A percentile compares a stretch with the other conserved stretches of the same genome.
Conservation (phyloP, 2,888 invertebrate genomes). For the Coelopa pilipes region DNA sequence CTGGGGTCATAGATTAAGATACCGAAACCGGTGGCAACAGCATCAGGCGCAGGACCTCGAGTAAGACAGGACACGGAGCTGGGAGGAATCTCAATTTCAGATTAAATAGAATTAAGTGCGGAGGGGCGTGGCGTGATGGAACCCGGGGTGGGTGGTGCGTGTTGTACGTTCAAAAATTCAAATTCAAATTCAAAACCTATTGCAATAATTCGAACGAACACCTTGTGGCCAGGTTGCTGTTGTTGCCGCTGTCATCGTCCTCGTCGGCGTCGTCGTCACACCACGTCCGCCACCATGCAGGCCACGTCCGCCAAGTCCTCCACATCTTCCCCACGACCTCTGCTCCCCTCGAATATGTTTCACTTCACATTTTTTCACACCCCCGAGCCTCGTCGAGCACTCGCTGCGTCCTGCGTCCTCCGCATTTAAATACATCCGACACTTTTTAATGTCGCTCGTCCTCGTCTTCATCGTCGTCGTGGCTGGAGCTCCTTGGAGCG, state of each 20-base stretch:
- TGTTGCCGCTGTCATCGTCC: not conserved
- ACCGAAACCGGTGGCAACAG: too few species aligned
- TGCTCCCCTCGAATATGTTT: slow-evolving; percentile 11
- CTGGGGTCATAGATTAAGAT: too few species aligned
- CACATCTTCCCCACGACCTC: not conserved
- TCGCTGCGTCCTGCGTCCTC: not conserved
- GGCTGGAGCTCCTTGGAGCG: not conserved
- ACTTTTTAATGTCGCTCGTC: slow-evolving; percentile 53
- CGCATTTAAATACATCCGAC: slow-evolving; percentile 58
- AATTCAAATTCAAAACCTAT: slow-evolving; percentile 18
- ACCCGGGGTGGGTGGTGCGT: slow-evolving; percentile 10
- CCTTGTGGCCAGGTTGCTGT: not conserved
- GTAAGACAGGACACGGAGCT: not conserved
- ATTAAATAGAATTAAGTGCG: slow-evolving; percentile 31
- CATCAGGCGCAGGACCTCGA: too few species aligned
- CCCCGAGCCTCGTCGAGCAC: slow-evolving; percentile 25
- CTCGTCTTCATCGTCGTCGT: not conserved
- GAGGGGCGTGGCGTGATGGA: too few species aligned
- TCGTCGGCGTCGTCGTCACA: not conserved
- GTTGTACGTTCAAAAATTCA: slow-evolving; percentile 35
- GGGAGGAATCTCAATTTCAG: slow-evolving; percentile 34
- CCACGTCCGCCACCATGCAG: slow-evolving; percentile 21
- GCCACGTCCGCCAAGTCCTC: slow-evolving; percentile 12
- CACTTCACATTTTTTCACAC: slow-evolving; percentile 16
- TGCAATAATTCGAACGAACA: not conserved